Evolutionary conservation across 2,888 invertebrate genomes (phyloP).

Genomic region (Oxystoma pomonae): DNA sequence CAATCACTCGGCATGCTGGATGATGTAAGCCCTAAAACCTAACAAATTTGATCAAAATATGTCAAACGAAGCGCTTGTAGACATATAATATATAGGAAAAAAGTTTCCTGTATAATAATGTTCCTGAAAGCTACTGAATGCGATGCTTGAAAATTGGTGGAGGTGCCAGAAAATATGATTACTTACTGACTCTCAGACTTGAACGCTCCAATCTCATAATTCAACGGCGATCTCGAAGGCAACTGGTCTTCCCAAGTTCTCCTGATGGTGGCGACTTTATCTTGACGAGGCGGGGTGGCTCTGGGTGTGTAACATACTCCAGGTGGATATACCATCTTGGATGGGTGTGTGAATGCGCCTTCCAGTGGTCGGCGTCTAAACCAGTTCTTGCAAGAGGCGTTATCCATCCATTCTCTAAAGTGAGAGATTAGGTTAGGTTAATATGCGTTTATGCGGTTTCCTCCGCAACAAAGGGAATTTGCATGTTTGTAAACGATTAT

Average conservation of each 20-base stretch:
- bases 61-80: too few relatives aligned
- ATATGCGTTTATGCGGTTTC: too few relatives aligned
- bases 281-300: constrained; percentile 61
- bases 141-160: too few relatives aligned
- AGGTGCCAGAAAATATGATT: too few relatives aligned
- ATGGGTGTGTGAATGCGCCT: constrained; percentile 87
- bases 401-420: constrained; percentile 82
- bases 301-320: constrained; percentile 79
- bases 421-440: too few relatives aligned
- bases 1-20: too few relatives aligned
- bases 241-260: constrained; percentile 65
- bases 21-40: too few relatives aligned
- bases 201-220: constrained; percentile 76
- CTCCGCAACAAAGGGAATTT: too few relatives aligned
- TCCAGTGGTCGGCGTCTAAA: constrained; percentile 79
- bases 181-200: constrained; percentile 85
- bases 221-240: constrained; percentile 74
- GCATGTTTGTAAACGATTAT: not conserved
- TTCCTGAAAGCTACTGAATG: too few relatives aligned
- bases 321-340: constrained; percentile 90
- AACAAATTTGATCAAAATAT: too few relatives aligned
- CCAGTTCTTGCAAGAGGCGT: constrained; percentile 83
- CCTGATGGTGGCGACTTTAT: constrained; percentile 49
- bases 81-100: too few relatives aligned
- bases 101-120: too few relatives aligned